Conservation (phyloP, 2,113 vertebrate genomes). For the Lepus timidus region DNA sequence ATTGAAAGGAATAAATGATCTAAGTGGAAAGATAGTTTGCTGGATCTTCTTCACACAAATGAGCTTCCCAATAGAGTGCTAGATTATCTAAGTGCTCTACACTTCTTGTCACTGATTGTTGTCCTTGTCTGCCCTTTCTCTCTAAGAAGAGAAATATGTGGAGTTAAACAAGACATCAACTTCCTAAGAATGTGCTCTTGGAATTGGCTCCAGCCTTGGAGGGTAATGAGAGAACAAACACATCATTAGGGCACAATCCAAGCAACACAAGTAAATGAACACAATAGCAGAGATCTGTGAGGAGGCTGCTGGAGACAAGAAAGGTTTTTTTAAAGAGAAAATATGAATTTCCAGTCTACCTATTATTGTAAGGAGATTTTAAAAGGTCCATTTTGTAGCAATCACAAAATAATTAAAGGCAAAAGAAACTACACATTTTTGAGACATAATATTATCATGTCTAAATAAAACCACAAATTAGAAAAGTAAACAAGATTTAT, state of each 20-base stretch:
- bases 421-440: slow-evolving; percentile 12
- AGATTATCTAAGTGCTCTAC: slow-evolving; percentile 66
- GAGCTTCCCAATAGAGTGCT: slow-evolving; percentile 51
- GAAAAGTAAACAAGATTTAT: slow-evolving; percentile 52
- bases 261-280: slow-evolving; percentile 57
- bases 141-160: slow-evolving; percentile 75
- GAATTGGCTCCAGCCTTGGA: slow-evolving; percentile 30
- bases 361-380: slow-evolving; percentile 26
- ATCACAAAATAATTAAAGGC: slow-evolving; percentile 19
- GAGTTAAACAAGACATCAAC: slow-evolving; percentile 76
- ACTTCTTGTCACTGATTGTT: slow-evolving; percentile 52
- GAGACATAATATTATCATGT: not conserved
- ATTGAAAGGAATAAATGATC: slow-evolving; percentile 58
- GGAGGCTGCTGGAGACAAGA: not conserved
- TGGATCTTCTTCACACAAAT: slow-evolving; percentile 73
- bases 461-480: slow-evolving; percentile 40
- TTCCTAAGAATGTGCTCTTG: slow-evolving; percentile 75
- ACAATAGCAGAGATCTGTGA: not conserved
- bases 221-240: slow-evolving; percentile 67
- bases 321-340: not conserved
- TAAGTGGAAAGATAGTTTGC: slow-evolving; percentile 65
- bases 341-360: slow-evolving; percentile 8
- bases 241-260: slow-evolving; percentile 63
- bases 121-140: slow-evolving; percentile 71
- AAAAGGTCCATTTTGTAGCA: not conserved